Evolutionary conservation across 2,113 vertebrate species (phyloP), one percentile per base, ranked within the genome.

Genomic region (Alethe castanea): DNA sequence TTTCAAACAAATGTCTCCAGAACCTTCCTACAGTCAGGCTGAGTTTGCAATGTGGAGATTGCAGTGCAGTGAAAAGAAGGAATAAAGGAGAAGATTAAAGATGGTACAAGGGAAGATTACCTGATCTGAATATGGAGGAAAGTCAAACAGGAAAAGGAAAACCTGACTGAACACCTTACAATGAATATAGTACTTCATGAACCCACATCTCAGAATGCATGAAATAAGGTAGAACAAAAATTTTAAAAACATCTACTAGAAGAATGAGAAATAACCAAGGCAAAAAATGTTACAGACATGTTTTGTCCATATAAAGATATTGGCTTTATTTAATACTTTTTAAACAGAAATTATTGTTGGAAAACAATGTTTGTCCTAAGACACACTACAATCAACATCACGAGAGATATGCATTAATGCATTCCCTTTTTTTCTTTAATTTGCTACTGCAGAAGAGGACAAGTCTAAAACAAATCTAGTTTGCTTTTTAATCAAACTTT

Each of bases 1-100:
- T 67, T 96, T 93, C 85, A 92, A 80, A 90, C 26, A 65, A 92
- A 72, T 40, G 40, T 52, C 71, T 93, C 93, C 67, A 94, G 81
- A 96, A 96, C 12, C 64, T 95, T 92, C 82, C 29, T 78, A 62
- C 8, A 40, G 44, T 74, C 56, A 78, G 82, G 47, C 26, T 77
- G 35, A 35, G 17, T 72, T 56, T 91, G 66, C n/a, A 82, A 31
- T 4, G n/a, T 57, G 60, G 36, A 74, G n/a, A 45, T 26, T 52
- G 57, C 40, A 52, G 18, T 24, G 14, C 8, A 50, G 18, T 25
- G 18, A 73, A 64, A 61, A 77, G 19, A 52, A 17, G 56, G 31
- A 80, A 80, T 18, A 86, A 73, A 62, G 50, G 10, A 92, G 7
- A 31, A 86, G 19, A 81, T 44, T 33, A 53, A 47, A 79, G 42